Percentiles rank a stretch among this genome's conserved stretches.
phyloP scores from a whole-genome alignment of 2,888 invertebrate species.

The Hyposoter dolosus region DNA sequence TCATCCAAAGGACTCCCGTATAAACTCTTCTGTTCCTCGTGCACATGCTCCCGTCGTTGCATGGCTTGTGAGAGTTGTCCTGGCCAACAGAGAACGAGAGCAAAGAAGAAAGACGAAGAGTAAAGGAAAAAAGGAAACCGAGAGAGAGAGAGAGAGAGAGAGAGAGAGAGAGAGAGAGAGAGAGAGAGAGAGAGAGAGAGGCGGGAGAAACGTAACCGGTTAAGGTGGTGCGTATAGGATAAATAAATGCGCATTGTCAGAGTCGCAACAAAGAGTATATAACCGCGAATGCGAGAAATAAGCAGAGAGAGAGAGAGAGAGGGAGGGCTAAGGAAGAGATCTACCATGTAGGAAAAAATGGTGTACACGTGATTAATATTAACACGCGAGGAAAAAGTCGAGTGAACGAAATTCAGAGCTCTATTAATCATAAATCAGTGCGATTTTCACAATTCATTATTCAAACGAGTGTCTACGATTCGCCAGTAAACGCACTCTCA shows the following conservation, averaged over 20 bases:
- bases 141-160: no score
- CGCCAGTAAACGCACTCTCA: background rate
- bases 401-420: background rate
- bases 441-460: background rate
- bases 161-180: constrained; percentile 15
- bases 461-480: background rate
- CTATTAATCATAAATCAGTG: no score
- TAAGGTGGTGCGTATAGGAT: constrained; percentile 54
- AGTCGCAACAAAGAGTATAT: constrained; percentile 44
- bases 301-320: constrained; percentile 2
- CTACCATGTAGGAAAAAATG: background rate
- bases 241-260: constrained; percentile 62
- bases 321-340: background rate
- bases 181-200: constrained; percentile 12
- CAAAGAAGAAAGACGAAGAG: constrained; percentile 25
- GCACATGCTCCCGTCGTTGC: constrained; percentile 12
- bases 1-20: constrained; percentile 47
- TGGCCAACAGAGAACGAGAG: constrained; percentile 21
- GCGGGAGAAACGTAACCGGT: constrained; percentile 58
- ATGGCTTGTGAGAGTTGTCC: background rate
- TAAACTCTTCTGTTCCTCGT: constrained; percentile 24
- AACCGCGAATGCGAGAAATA: constrained; percentile 36
- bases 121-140: constrained; percentile 1
- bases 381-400: background rate
- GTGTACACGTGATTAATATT: constrained; percentile 11